Evolutionary conservation across 2,888 invertebrate species (phyloP).

Genomic region (Perdita meconis): DNA sequence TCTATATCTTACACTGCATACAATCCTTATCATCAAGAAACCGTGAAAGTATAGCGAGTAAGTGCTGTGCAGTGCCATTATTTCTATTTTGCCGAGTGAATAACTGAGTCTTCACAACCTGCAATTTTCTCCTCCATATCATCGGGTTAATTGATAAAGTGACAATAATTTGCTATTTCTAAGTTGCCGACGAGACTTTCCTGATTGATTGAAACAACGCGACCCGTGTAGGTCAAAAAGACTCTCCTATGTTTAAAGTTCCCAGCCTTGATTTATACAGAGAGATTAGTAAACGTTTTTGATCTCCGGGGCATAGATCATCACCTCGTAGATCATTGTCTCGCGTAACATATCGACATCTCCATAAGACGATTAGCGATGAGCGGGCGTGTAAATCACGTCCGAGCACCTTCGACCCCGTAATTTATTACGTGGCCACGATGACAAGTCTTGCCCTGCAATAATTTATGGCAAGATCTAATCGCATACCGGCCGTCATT

Average conservation of each 20-base stretch:
- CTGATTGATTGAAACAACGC: not conserved
- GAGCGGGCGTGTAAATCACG: conserved; percentile 57
- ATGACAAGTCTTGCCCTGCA: conserved; percentile 55
- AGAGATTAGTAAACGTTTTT: conserved; percentile 9
- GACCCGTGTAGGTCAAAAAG: conserved; percentile 2
- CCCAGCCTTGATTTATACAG: not conserved
- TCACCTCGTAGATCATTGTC: conserved; percentile 47
- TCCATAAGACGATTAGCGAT: conserved; percentile 56
- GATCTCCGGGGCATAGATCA: conserved; percentile 31
- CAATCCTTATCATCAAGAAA: too few species aligned
- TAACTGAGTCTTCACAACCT: too few species aligned
- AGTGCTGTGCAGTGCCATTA: too few species aligned
- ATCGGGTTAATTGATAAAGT: too few species aligned
- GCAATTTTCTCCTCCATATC: too few species aligned
- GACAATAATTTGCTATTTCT: too few species aligned
- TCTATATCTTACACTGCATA: too few species aligned
- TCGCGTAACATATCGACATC: conserved; percentile 54
- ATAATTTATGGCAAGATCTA: conserved; percentile 60
- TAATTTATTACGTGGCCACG: conserved; percentile 58
- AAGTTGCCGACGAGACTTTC: not conserved
- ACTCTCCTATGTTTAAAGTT: not conserved
- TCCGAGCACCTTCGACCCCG: conserved; percentile 35
- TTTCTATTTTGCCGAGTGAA: too few species aligned
- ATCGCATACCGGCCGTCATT: conserved; percentile 23
- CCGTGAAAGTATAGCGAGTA: too few species aligned